These are phyloP conservation scores for Nymphicus hollandicus DNA, from an alignment of 2,113 vertebrate species.

Conservation along the genomic window DNA sequence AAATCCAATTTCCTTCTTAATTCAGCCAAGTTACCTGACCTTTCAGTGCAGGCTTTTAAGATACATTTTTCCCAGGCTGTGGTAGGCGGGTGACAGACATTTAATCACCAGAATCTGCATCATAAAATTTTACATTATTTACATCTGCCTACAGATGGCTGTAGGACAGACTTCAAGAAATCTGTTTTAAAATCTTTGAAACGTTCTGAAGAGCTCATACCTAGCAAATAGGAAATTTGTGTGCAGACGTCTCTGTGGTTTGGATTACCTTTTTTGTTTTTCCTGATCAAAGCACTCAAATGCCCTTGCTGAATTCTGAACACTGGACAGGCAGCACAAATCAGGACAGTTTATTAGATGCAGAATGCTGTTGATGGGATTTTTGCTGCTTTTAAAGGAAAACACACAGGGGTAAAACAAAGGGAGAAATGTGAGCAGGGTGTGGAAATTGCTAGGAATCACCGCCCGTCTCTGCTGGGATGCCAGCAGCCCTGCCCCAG, in stretches of 20 bases:
- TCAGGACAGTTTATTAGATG: neutral
- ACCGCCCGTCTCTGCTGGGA: neutral
- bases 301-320: neutral
- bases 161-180: neutral
- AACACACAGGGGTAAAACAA: neutral
- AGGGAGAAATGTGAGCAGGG: neutral
- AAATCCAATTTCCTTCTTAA: neutral
- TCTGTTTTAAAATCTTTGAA: neutral
- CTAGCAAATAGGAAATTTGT: neutral
- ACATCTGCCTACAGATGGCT: neutral
- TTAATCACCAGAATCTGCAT: neutral
- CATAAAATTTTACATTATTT: conserved; percentile 10
- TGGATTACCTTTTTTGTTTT: neutral
- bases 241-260: neutral
- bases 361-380: neutral
- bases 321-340: neutral
- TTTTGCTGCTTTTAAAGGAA: neutral
- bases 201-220: neutral
- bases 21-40: neutral
- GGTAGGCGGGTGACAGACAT: conserved; percentile 22
- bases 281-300: neutral
- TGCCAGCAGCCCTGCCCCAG: neutral
- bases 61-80: neutral
- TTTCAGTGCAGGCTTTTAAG: neutral
- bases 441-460: neutral